Evolutionary conservation across 2,113 vertebrate genomes (phyloP), one percentile per base, ranked within the genome.

Genomic region (Dicrurus megarhynchus): DNA sequence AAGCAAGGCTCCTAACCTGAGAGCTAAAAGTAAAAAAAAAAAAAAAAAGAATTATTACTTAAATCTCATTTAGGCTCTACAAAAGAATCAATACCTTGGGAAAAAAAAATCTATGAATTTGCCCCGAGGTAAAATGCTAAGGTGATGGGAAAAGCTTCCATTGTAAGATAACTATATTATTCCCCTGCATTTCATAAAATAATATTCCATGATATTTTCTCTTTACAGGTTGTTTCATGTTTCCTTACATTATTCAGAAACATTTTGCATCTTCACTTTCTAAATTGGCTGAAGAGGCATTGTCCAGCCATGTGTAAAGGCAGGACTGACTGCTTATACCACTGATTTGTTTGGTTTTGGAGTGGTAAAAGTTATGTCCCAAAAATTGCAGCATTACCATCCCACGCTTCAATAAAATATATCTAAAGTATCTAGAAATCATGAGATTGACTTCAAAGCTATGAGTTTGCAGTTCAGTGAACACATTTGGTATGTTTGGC

Each of bases 91-190:
- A 96, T 96, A 95, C 12, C 30, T 56, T 68, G 41, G 3, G 4
- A 81, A 23, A 10, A 52, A 49, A 59, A 91, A 89, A 96, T 69
- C 91, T 76, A 93, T 91, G 79, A 63, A 65, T 91, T 92, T 94
- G 39, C 78, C 95, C 75, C 73, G 84, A 76, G 81, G 95, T 96
- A 74, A 95, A 95, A 95, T 81, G 33, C 53, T 91, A 60, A 81
- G 68, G 60, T 92, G 93, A 82, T 92, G 88, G 71, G 83, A 90
- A 94, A 91, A 90, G 68, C 53, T 68, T 82, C 89, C 79, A n/a
- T 93, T 95, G 56, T 61, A 74, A 93, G 44, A 85, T 70, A 60
- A 63, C 9, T 50, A 20, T 76, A 39, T 88, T 92, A 95, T 90
- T 63, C 46, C 28, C 8, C 28, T 83, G 39, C 35, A 57, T 82